phyloP scores from a whole-genome alignment of 2,888 invertebrate species.

The Suillia variegata region DNA sequence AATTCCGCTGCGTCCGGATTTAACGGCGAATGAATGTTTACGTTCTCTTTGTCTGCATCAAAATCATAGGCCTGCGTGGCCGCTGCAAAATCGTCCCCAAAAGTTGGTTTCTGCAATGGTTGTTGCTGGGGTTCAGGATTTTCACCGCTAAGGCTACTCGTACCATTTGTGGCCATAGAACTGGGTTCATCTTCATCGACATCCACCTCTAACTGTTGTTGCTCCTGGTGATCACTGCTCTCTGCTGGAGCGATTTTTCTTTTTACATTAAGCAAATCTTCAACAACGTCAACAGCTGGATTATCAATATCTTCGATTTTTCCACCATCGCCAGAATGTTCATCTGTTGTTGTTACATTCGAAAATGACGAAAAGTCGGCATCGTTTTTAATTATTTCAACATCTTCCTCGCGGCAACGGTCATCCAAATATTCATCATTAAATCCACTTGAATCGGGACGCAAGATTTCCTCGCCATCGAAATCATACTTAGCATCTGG shows the following conservation, averaged over 20 bases:
- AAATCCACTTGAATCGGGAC: too few species aligned
- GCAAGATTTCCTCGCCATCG: too few species aligned
- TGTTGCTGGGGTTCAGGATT: slow-evolving; percentile 29
- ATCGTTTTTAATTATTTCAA: slow-evolving; percentile 50
- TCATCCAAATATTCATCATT: slow-evolving; percentile 29
- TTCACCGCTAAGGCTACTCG: slow-evolving; percentile 52
- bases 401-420: slow-evolving; percentile 42
- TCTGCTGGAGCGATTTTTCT: slow-evolving; percentile 19
- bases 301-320: slow-evolving; percentile 19
- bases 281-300: slow-evolving; percentile 27
- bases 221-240: slow-evolving; percentile 10
- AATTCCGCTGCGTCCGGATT: slow-evolving; percentile 89
- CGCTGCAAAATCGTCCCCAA: slow-evolving; percentile 22
- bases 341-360: slow-evolving; percentile 39
- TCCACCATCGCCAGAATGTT: too few species aligned
- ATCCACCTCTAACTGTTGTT: slow-evolving; percentile 5
- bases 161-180: slow-evolving; percentile 54
- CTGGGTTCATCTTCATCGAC: slow-evolving; percentile 52
- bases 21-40: slow-evolving; percentile 71
- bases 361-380: slow-evolving; percentile 52
- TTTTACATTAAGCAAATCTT: too few species aligned
- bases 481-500: too few species aligned
- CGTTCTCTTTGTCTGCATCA: slow-evolving; percentile 42
- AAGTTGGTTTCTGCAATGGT: slow-evolving; percentile 9
- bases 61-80: slow-evolving; percentile 10